These are phyloP conservation scores for Hypomesus transpacificus DNA, from an alignment of 2,113 vertebrate species.

Conservation along the genomic window DNA sequence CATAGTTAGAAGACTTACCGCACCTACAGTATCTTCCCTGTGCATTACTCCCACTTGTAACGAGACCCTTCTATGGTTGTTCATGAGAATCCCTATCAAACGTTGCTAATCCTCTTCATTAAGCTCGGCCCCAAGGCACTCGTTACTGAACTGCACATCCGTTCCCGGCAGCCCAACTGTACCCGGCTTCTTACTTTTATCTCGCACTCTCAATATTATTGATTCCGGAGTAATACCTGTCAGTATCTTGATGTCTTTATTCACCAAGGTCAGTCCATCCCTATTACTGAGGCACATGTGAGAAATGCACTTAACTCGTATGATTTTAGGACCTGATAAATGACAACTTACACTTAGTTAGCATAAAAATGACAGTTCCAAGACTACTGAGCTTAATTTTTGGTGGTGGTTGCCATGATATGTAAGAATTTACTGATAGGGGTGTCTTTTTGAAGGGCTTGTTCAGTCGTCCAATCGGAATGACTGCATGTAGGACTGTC, in stretches of 20 bases:
- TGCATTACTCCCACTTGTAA: neutral
- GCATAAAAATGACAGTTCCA: no score
- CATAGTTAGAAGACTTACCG: slow-evolving; percentile 14
- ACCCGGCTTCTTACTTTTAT: slow-evolving; percentile 46
- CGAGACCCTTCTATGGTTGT: slow-evolving; percentile 20
- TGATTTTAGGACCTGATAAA: slow-evolving; percentile 20
- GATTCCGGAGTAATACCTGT: neutral
- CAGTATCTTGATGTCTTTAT: slow-evolving; percentile 46
- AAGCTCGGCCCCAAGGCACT: slow-evolving; percentile 47
- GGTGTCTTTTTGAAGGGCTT: slow-evolving; percentile 33
- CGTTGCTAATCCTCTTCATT: slow-evolving; percentile 64
- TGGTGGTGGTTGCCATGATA: neutral
- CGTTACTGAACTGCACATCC: slow-evolving; percentile 50
- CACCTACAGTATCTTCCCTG: slow-evolving; percentile 25
- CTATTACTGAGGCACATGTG: no score
- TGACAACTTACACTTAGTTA: neutral
- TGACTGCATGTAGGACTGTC: no score
- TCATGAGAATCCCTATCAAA: slow-evolving; percentile 36
- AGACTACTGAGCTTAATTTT: no score
- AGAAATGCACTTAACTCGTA: no score
- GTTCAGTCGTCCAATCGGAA: slow-evolving; percentile 34
- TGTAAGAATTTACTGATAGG: neutral
- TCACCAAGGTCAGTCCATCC: slow-evolving; percentile 4
- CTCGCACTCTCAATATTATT: slow-evolving; percentile 26
- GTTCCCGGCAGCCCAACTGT: slow-evolving; percentile 42